Base-by-base conservation (phyloP, 92 coral and sea anemone species). In the Paragorgia papillata region DNA sequence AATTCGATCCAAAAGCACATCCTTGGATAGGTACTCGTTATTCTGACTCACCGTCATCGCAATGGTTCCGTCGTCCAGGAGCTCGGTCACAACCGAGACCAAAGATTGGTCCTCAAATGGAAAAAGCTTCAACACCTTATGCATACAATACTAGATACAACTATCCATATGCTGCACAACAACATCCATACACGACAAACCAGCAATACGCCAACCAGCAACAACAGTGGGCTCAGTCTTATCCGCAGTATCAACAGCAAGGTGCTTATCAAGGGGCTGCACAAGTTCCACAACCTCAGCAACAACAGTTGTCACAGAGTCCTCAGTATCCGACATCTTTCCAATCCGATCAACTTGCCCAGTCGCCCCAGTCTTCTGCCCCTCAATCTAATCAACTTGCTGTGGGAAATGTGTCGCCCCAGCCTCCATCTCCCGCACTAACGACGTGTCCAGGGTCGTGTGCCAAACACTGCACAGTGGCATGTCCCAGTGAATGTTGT, bases 11-110 rank as follows among this genome's bases (percentile, higher is more conserved):
- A 22, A 55, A 53, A 28, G 64, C 78, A 5, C 78, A 71, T 51
- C 78, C 78, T 3, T 71, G 78, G 78, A 71, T 71, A 31, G 78
- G 78, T 17, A 71, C 78, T 26, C 62, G 51, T 21, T 71, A 71
- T 35, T 71, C 78, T 18, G 78, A 71, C 64, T 71, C 78, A 9
- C 26, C 35, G 58, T 35, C 44, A 34, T 39, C 32, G 1, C 64
- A 57, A n/a, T 71, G 64, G 63, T 71, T 51, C 51, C 22, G 17
- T 2, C 63, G 15, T 34, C 29, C 64, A 0, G 32, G 27, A 8
- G 51, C 9, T 4, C 34, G 54, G 19, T 28, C 19, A 32, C 78
- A 22, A 56, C 30, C 62, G 29, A 56, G 31, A 56, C 62, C 62
- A 71, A 50, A 24, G 3, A 24, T 41, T 43, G 31, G 25, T 1